These are phyloP conservation scores for Plectropomus leopardus DNA, from an alignment of 2,113 vertebrate genomes.

Conservation along the genomic window DNA sequence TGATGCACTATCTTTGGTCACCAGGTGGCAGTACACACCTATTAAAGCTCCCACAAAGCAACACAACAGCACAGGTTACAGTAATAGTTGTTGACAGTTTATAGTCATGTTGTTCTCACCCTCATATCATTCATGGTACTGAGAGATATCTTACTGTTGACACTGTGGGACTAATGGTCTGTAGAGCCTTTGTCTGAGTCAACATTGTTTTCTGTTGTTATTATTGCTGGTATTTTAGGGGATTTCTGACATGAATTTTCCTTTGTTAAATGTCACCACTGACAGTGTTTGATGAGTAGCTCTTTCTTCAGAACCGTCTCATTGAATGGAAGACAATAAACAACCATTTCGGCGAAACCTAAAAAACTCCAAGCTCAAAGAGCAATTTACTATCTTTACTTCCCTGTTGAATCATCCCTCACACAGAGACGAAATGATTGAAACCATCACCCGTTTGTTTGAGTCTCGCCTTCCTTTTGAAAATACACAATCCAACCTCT, in stretches of 20 bases:
- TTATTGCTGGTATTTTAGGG: slow-evolving; percentile 28
- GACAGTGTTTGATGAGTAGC: slow-evolving; percentile 45
- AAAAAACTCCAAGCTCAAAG: slow-evolving; percentile 13
- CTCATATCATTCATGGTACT: slow-evolving; percentile 10
- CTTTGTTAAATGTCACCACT: slow-evolving; percentile 20
- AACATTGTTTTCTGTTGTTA: neutral
- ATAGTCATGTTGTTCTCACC: neutral
- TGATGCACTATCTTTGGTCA: slow-evolving; percentile 7
- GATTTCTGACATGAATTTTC: slow-evolving; percentile 51
- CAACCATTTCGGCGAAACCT: neutral
- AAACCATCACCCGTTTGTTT: slow-evolving; percentile 61
- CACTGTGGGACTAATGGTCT: neutral
- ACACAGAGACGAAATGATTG: slow-evolving; percentile 32
- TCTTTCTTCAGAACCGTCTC: slow-evolving; percentile 8
- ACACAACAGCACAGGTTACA: neutral
- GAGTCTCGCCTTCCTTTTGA: slow-evolving; percentile 60
- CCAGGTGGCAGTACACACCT: slow-evolving; percentile 36
- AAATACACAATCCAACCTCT: slow-evolving; percentile 70
- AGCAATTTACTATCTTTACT: slow-evolving; percentile 38
- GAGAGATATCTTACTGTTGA: neutral
- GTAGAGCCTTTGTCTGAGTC: neutral
- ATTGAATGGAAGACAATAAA: slow-evolving; percentile 19
- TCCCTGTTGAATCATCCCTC: slow-evolving; percentile 51
- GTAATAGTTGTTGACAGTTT: slow-evolving; percentile 13
- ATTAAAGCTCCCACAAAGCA: neutral